Evolutionary conservation across 2,888 invertebrate genomes (phyloP), one percentile per base, ranked within the genome.

Genomic region (Volucella inflata): DNA sequence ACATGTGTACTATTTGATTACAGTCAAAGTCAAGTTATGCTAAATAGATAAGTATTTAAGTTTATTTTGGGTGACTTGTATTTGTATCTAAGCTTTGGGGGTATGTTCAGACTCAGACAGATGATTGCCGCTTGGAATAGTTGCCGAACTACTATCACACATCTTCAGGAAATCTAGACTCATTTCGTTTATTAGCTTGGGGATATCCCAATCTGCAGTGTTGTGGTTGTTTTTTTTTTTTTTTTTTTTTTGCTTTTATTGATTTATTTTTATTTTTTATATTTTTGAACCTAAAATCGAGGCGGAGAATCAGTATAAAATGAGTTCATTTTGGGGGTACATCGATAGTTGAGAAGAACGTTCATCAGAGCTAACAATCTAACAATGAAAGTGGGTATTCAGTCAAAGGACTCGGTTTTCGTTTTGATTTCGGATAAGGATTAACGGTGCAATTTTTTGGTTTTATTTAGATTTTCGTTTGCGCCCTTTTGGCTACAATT

Each of bases 261-360:
- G n/a, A n/a, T 44, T 44, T 40, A 6, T 2, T 42, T 16, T 17
- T 36, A 11, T 10, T 53, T 9, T 36, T 68, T 55, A 12, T 36
- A 12, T 40, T 72, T 55, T 57, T 46, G n/a, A 17, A 46, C 30
- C 38, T 30, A 38, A 42, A 17, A 14, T 57, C 10, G 55, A 62
- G 48, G 70, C 75, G 70, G 75, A 68, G 78, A 68, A 40, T 48
- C 53, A 21, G 75, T 84, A 84, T 84, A 84, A 79, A 84, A 79
- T 42, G 40, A 59, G 46, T 42, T 70, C 53, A 36, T 53, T 60
- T 70, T 46, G 70, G 14, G 59, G 53, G 59, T 55, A 46, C 8
- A 46, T 14, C 70, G 55, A 46, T 84, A 84, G 84, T 84, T 79
- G 64, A 55, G 17, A 38, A 68, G 74, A 75, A 76, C 57, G 71